Conservation (phyloP, 2,113 vertebrate genomes). For the Eretmochelys imbricata region DNA sequence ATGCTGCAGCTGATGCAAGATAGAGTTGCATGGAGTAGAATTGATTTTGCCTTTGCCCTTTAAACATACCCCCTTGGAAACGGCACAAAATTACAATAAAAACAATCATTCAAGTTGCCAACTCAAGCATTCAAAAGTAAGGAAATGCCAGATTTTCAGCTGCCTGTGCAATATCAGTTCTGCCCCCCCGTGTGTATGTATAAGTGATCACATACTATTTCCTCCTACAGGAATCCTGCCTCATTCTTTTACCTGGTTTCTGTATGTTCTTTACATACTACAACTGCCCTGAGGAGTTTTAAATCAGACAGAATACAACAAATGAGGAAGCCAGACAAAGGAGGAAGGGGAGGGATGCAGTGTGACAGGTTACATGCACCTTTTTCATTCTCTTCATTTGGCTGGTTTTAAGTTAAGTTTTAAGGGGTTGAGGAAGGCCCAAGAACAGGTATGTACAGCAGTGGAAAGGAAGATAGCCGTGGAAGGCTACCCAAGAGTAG, state of each 20-base stretch:
- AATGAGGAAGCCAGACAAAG: rapidly evolving
- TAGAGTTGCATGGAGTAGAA: neutral
- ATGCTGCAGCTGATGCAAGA: neutral
- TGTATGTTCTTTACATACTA: neutral
- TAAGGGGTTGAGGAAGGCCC: neutral
- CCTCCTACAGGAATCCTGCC: neutral
- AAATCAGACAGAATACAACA: neutral
- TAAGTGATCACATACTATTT: neutral
- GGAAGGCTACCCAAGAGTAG: neutral
- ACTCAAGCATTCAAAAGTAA: neutral
- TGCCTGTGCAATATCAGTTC: neutral
- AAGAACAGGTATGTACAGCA: neutral
- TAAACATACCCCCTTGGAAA: neutral
- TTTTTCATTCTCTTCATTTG: neutral
- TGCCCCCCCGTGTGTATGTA: neutral
- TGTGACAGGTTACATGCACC: rapidly evolving
- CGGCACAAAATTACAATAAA: neutral
- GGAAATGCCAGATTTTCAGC: neutral
- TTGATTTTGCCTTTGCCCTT: neutral
- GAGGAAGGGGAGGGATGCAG: neutral
- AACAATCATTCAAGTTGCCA: neutral
- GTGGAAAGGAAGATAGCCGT: neutral
- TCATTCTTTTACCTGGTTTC: neutral
- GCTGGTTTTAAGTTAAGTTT: neutral
- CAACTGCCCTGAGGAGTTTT: neutral